These are phyloP conservation scores for Galago senegalensis DNA, from an alignment of 2,797 vertebrate species.

Conservation along the genomic window DNA sequence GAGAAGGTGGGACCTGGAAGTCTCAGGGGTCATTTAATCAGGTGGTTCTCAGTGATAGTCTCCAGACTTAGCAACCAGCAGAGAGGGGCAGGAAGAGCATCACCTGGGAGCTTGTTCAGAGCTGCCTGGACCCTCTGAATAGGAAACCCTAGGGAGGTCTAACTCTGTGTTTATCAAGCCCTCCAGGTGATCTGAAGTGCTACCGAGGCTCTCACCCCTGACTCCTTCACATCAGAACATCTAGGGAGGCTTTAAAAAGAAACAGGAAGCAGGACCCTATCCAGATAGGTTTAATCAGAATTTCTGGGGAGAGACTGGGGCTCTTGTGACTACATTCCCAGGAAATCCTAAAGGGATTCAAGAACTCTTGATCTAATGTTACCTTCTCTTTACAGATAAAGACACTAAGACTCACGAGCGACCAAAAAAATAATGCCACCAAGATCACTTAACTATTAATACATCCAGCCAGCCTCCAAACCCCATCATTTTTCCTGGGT, in stretches of 20 bases:
- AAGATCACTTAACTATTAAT: background rate
- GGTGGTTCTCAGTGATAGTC: background rate
- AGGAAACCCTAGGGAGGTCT: background rate
- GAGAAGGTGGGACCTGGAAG: background rate
- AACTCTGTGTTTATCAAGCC: too few species aligned
- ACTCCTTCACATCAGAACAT: background rate
- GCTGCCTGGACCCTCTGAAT: too few species aligned
- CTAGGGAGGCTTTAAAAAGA: background rate
- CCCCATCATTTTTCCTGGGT: background rate
- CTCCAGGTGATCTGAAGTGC: background rate
- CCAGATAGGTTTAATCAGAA: background rate
- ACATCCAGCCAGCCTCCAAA: background rate
- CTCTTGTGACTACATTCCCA: constrained; percentile 27
- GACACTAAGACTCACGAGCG: background rate
- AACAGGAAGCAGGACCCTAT: background rate
- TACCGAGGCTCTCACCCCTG: background rate
- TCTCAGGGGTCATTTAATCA: background rate
- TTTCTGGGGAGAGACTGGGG: background rate
- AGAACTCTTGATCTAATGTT: constrained; percentile 25
- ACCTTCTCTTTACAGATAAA: constrained; percentile 41
- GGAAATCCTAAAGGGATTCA: constrained; percentile 8
- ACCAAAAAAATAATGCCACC: background rate
- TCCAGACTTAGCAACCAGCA: background rate
- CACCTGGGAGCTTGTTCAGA: background rate
- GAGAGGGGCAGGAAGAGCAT: rapidly evolving